Conservation (phyloP, 2,888 invertebrate species). For the Synergus gifuensis region DNA sequence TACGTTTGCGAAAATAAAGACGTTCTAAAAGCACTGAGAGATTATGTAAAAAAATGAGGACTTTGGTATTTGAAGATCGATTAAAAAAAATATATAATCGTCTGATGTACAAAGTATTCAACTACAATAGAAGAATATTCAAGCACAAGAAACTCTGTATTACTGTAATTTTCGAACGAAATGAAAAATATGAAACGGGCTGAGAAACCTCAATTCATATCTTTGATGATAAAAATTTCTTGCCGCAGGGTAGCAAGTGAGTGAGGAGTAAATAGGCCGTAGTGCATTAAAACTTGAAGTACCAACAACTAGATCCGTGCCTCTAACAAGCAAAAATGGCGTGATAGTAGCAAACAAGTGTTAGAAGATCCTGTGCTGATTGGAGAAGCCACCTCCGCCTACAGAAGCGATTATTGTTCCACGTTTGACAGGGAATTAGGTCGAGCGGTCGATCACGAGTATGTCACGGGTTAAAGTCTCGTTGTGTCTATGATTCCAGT, state of each 20-base stretch:
- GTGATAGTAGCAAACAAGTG: constrained; percentile 6
- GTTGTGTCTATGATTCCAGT: constrained; percentile 51
- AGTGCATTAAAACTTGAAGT: constrained; percentile 30
- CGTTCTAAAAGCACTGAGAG: too few species aligned
- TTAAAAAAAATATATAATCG: too few species aligned
- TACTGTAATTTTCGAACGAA: neutral
- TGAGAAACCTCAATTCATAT: constrained; percentile 13
- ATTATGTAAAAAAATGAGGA: too few species aligned
- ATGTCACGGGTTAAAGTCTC: constrained; percentile 62
- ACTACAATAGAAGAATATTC: neutral
- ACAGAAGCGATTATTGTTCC: constrained; percentile 16
- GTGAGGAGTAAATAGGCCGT: constrained; percentile 18
- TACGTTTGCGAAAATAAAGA: too few species aligned
- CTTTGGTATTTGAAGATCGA: too few species aligned
- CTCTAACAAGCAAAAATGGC: constrained; percentile 10
- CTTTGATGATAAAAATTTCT: constrained; percentile 2
- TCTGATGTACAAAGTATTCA: too few species aligned
- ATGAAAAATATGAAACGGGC: neutral
- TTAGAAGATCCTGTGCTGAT: constrained; percentile 20
- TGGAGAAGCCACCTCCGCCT: neutral
- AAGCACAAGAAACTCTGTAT: neutral
- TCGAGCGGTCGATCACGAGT: constrained; percentile 58
- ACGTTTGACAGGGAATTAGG: constrained; percentile 58
- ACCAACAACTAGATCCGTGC: neutral
- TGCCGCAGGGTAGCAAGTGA: neutral